Evolutionary conservation across 2,113 vertebrate genomes (phyloP).

Genomic region (Mormyrus lacerda): DNA sequence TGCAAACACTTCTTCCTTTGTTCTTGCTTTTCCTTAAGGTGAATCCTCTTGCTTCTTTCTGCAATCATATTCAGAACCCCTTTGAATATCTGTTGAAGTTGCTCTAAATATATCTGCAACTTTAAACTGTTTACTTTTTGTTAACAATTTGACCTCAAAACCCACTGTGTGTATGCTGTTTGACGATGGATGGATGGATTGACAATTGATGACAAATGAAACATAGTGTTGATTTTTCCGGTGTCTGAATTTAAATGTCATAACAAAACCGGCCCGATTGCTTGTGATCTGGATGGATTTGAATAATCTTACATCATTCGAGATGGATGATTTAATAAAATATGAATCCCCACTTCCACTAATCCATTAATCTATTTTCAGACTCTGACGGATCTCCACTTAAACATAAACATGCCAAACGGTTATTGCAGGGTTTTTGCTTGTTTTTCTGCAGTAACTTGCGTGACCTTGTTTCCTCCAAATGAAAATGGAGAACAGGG

Average conservation of each 20-base stretch:
- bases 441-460: constrained; percentile 47
- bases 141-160: not conserved
- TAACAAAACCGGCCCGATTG: not conserved
- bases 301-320: constrained; percentile 2
- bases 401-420: constrained; percentile 9
- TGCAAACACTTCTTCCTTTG: not conserved
- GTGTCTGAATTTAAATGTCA: not conserved
- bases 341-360: not conserved
- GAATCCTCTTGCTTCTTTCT: not conserved
- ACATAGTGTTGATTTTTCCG: not conserved
- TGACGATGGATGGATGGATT: not conserved
- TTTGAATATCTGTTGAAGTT: not conserved
- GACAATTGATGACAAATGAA: not conserved
- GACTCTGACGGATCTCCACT: constrained; percentile 2
- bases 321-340: not conserved
- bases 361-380: not conserved
- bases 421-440: constrained; percentile 31
- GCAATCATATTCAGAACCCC: not conserved
- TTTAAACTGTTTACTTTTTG: not conserved
- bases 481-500: constrained; percentile 44
- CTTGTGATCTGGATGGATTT: not conserved
- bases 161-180: not conserved
- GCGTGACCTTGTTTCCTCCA: constrained; percentile 61
- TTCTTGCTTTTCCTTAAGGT: not conserved
- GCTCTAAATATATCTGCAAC: not conserved